phyloP scores from a whole-genome alignment of 2,888 invertebrate genomes.

The Drosophila nr. medialis region DNA sequence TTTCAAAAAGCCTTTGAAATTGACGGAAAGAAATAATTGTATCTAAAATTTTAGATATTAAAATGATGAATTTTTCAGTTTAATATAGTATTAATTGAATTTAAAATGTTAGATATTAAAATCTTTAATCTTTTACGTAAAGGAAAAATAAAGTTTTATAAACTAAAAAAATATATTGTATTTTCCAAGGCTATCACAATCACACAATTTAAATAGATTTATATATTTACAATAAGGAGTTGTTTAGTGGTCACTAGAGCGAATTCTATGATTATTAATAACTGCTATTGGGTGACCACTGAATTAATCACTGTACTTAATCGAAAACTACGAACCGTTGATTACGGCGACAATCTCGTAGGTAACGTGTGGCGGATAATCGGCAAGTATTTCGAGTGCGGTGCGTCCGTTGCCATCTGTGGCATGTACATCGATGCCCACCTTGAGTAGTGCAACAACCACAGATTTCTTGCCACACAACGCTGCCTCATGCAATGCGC shows the following conservation, averaged over 20 bases:
- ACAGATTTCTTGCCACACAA: constrained; percentile 95
- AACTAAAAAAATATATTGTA: neutral
- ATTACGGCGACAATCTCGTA: constrained; percentile 93
- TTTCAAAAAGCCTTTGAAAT: neutral
- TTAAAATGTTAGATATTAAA: neutral
- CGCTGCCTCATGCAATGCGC: constrained; percentile 96
- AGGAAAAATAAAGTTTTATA: neutral
- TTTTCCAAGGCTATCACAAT: neutral
- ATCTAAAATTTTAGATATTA: neutral
- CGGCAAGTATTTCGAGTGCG: constrained; percentile 93
- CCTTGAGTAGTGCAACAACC: constrained; percentile 91
- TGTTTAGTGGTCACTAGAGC: neutral
- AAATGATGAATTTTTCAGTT: neutral
- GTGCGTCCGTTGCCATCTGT: constrained; percentile 92
- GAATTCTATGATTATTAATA: too few species aligned
- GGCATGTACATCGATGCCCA: constrained; percentile 92
- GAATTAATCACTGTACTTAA: neutral
- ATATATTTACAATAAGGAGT: neutral
- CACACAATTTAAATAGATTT: neutral
- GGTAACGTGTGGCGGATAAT: constrained; percentile 93
- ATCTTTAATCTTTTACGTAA: neutral
- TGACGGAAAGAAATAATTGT: neutral
- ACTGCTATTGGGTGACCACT: neutral
- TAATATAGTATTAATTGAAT: too few species aligned
- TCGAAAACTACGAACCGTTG: constrained; percentile 84